Evolutionary conservation across 1,140 invertebrate genomes (phyloP).

Genomic region (Cyclina sinensis): DNA sequence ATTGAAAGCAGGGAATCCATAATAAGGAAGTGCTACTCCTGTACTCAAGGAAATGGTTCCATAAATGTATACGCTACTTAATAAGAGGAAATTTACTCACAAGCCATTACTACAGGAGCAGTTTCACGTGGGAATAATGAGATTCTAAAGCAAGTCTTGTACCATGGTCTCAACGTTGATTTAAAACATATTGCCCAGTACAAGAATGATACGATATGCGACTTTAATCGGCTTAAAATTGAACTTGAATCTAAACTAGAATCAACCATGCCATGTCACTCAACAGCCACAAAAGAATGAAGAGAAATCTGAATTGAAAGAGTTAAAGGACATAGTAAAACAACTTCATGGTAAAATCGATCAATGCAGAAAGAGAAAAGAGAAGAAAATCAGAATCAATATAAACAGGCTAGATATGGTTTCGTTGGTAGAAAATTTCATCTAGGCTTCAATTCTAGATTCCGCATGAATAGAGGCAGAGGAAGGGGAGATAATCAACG

Average conservation of each 20-base stretch:
- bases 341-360: neutral
- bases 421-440: neutral
- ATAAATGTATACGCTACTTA: neutral
- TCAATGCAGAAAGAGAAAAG: neutral
- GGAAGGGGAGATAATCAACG: neutral
- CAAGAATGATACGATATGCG: neutral
- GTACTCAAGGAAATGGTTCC: neutral
- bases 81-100: slow-evolving; percentile 9
- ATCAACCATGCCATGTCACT: neutral
- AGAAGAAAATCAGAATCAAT: neutral
- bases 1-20: neutral
- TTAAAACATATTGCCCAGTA: neutral
- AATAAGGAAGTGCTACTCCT: neutral
- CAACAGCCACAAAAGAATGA: neutral
- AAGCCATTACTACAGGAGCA: neutral
- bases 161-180: neutral
- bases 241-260: neutral
- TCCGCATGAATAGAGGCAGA: neutral
- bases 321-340: neutral
- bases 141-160: neutral
- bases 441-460: neutral
- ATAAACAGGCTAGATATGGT: neutral
- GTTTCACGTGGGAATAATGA: neutral
- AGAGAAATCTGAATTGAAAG: neutral
- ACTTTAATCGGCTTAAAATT: slow-evolving; percentile 17